phyloP scores from a whole-genome alignment of 1,140 invertebrate species.

The Drosophila malerkotliana region DNA sequence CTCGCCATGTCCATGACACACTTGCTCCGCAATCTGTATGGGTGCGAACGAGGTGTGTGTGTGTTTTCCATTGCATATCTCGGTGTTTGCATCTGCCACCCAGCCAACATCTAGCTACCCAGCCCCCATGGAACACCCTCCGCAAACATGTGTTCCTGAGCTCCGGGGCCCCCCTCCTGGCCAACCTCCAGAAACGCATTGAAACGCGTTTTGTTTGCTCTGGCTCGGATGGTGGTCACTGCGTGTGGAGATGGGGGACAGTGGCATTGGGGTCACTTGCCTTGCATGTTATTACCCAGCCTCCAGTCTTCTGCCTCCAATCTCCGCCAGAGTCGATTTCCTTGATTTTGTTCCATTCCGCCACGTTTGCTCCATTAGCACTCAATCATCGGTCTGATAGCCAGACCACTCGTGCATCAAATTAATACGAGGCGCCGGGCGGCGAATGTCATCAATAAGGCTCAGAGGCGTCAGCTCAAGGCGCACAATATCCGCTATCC shows the following conservation, averaged over 20 bases:
- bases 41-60: slow-evolving; percentile 36
- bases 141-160: slow-evolving; percentile 37
- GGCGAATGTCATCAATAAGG: slow-evolving; percentile 73
- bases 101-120: neutral
- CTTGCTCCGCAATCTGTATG: slow-evolving; percentile 44
- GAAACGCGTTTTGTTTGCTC: slow-evolving; percentile 68
- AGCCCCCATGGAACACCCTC: slow-evolving; percentile 1
- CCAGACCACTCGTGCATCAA: slow-evolving; percentile 71
- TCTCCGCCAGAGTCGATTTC: slow-evolving; percentile 3
- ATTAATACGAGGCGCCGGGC: slow-evolving; percentile 59
- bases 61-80: slow-evolving; percentile 72
- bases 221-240: slow-evolving; percentile 41
- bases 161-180: neutral
- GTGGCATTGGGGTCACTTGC: slow-evolving; percentile 46
- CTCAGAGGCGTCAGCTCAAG: slow-evolving; percentile 9
- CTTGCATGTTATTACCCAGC: slow-evolving; percentile 3
- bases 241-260: slow-evolving; percentile 2
- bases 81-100: slow-evolving; percentile 71
- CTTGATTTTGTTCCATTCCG: slow-evolving; percentile 51
- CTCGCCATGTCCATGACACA: slow-evolving; percentile 73
- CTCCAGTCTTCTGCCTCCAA: neutral
- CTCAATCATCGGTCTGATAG: slow-evolving; percentile 68
- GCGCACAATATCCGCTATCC: neutral
- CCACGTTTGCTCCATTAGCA: slow-evolving; percentile 75
- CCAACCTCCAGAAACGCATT: slow-evolving; percentile 49